Percentiles rank a stretch among this genome's conserved stretches.
These are phyloP conservation scores for Pipra filicauda DNA, from an alignment of 2,113 vertebrate species.

Conservation along the genomic window DNA sequence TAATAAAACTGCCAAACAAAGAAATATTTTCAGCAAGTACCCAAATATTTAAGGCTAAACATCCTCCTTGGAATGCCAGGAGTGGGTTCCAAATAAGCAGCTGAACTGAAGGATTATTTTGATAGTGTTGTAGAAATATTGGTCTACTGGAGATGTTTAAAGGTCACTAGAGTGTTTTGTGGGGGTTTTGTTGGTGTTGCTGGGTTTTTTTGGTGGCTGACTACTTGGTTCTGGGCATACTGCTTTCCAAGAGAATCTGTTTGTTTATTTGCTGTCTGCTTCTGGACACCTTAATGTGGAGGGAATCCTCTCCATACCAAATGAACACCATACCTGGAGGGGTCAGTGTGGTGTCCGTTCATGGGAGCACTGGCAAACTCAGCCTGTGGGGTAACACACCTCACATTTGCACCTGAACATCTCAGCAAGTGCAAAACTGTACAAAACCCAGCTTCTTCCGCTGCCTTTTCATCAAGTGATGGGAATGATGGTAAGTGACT, in stretches of 20 bases:
- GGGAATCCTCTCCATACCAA: background rate
- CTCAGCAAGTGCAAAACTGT: background rate
- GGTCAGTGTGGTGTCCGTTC: background rate
- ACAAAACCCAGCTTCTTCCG: background rate
- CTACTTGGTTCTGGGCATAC: background rate
- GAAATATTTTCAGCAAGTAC: background rate
- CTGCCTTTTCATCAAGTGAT: background rate
- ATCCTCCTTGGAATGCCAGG: background rate
- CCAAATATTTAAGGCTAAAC: background rate
- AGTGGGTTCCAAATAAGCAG: background rate
- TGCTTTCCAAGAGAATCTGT: background rate
- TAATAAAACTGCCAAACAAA: background rate
- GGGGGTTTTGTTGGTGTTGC: background rate
- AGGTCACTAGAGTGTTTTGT: background rate
- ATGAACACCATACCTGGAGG: background rate
- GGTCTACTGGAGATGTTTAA: background rate
- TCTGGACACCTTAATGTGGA: background rate
- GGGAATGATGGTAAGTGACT: background rate
- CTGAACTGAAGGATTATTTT: constrained; percentile 17
- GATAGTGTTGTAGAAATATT: background rate
- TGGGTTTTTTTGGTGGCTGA: background rate
- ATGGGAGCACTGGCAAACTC: background rate
- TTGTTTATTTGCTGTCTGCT: background rate
- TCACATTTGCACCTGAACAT: background rate
- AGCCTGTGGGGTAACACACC: background rate